Conservation (phyloP, 2,797 vertebrate species). For the Hozukius guyotensis region DNA sequence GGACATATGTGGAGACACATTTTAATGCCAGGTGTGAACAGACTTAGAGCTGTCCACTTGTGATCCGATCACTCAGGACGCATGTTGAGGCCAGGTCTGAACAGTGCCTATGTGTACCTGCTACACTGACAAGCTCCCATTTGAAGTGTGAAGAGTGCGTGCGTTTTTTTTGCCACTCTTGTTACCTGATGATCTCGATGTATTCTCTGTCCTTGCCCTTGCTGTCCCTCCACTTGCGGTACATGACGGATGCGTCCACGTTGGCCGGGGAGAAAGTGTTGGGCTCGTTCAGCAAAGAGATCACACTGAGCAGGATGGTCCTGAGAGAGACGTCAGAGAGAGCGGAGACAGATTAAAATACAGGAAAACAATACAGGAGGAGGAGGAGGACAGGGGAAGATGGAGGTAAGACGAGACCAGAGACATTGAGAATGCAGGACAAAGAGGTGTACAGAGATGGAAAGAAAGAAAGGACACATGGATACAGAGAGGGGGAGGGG, state of each 20-base stretch:
- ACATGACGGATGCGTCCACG: slow-evolving; percentile 97
- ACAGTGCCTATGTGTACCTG: background rate
- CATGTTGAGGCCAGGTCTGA: no score
- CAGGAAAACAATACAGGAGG: background rate
- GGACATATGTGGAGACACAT: no score
- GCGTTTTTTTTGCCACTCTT: background rate
- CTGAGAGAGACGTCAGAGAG: slow-evolving; percentile 67
- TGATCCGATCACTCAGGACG: no score
- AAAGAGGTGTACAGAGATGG: background rate
- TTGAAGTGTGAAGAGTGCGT: background rate
- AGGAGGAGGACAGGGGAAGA: background rate
- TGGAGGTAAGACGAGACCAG: slow-evolving; percentile 36
- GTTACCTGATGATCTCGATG: slow-evolving; percentile 94
- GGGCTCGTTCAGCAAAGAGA: slow-evolving; percentile 94
- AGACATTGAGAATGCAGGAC: slow-evolving; percentile 21
- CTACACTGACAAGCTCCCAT: background rate
- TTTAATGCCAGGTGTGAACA: no score
- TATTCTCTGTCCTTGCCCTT: slow-evolving; percentile 95
- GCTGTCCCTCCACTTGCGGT: slow-evolving; percentile 97
- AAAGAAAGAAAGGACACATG: slow-evolving; percentile 2
- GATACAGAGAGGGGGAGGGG: background rate
- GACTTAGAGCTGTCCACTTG: no score
- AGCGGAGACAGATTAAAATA: slow-evolving; percentile 26
- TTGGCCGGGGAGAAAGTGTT: slow-evolving; percentile 98
- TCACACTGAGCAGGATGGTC: slow-evolving; percentile 96